These are phyloP conservation scores for Apotomis capreana DNA, from an alignment of 2,888 invertebrate genomes.

Conservation along the genomic window DNA sequence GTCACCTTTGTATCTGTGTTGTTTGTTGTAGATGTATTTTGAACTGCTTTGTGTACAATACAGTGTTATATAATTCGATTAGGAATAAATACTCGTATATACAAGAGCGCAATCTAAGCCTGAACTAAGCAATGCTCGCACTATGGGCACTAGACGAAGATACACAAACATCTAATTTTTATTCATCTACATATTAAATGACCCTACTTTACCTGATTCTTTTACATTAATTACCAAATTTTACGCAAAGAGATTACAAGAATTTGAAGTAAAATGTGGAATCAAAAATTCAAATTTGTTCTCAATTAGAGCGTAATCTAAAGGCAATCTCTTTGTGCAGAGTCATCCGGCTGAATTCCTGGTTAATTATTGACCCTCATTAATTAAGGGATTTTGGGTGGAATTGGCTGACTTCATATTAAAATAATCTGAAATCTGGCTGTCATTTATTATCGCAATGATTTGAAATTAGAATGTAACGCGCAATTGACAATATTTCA, in stretches of 20 bases:
- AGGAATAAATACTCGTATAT: too few species aligned
- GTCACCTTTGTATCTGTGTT: too few species aligned
- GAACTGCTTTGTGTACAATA: too few species aligned
- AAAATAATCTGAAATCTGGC: slow-evolving; percentile 1
- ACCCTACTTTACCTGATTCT: neutral
- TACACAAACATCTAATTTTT: too few species aligned
- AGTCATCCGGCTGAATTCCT: slow-evolving; percentile 6
- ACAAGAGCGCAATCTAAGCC: too few species aligned
- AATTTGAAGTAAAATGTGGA: neutral
- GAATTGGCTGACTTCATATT: slow-evolving; percentile 23
- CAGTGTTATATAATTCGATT: too few species aligned
- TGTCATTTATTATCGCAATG: neutral
- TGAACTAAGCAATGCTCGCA: too few species aligned
- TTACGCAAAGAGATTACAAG: neutral
- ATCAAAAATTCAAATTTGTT: slow-evolving; percentile 32
- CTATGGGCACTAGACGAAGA: too few species aligned
- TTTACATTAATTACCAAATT: neutral
- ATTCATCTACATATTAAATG: neutral
- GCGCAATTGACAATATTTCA: too few species aligned
- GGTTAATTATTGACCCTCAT: slow-evolving; percentile 28
- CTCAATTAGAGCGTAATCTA: slow-evolving; percentile 12
- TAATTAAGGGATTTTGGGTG: slow-evolving; percentile 10
- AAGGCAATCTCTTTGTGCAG: slow-evolving; percentile 18
- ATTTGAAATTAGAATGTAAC: neutral
- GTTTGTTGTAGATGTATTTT: too few species aligned